Evolutionary conservation across 2,888 invertebrate genomes (phyloP).

Genomic region (Pollenia angustigena): DNA sequence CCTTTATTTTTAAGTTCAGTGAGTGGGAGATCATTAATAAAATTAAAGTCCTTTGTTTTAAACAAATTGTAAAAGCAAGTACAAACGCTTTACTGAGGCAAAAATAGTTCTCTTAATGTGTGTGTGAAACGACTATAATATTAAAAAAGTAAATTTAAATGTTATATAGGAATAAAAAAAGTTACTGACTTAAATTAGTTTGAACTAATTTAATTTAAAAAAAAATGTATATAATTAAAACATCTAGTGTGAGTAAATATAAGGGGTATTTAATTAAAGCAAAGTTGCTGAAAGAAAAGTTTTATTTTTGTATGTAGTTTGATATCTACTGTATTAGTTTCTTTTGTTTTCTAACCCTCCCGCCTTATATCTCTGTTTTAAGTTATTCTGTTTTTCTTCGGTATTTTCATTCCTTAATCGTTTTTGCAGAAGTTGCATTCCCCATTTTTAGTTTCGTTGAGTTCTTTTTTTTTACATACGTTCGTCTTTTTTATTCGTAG

Average conservation of each 20-base stretch:
- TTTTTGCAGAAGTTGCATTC: conserved; percentile 61
- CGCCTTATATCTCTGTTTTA: conserved; percentile 17
- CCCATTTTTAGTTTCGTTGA: conserved; percentile 58
- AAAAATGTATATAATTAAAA: no score
- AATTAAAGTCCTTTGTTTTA: background rate
- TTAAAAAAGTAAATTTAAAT: no score
- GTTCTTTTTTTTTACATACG: conserved; percentile 21
- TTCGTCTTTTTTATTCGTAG: conserved; percentile 24
- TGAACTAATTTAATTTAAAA: no score
- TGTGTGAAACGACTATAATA: background rate
- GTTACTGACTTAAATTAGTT: no score
- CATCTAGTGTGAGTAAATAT: no score
- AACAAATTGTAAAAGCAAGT: background rate
- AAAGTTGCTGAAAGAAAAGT: background rate
- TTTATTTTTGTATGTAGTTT: background rate
- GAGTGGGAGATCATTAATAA: background rate
- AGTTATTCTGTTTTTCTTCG: conserved; percentile 43
- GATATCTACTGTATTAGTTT: background rate
- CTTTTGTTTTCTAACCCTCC: conserved; percentile 25
- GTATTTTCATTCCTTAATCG: conserved; percentile 39
- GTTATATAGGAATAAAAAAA: no score
- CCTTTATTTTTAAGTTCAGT: background rate
- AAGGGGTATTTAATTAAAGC: no score
- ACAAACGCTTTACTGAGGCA: background rate
- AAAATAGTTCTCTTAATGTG: background rate